These are phyloP conservation scores for Xylota segnis DNA, from an alignment of 2,888 invertebrate genomes.

Conservation along the genomic window DNA sequence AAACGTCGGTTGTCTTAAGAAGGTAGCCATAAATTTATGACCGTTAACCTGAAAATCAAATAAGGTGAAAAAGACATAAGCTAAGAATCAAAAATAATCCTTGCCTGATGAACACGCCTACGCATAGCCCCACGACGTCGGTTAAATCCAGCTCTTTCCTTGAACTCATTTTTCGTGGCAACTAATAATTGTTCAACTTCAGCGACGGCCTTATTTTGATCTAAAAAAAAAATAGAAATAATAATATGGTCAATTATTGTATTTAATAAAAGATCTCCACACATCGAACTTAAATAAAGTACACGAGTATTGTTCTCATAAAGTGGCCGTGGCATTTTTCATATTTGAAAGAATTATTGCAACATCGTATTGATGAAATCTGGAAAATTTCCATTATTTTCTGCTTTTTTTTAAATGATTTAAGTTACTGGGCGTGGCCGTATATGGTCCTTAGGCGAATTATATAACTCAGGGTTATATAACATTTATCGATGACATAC, in stretches of 20 bases:
- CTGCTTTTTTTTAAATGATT: too few species aligned
- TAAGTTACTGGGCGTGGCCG: too few species aligned
- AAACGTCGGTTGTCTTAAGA: constrained; percentile 99
- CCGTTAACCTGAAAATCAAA: constrained; percentile 89
- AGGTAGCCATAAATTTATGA: constrained; percentile 99
- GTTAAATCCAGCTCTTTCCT: constrained; percentile 97
- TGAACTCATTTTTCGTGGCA: constrained; percentile 93
- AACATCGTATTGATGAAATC: too few species aligned
- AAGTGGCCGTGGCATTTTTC: too few species aligned
- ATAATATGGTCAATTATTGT: background rate
- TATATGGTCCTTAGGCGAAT: too few species aligned
- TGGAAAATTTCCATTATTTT: too few species aligned
- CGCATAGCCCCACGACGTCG: constrained; percentile 99
- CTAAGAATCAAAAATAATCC: constrained; percentile 9
- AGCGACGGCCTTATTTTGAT: constrained; percentile 85
- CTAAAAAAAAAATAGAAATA: constrained; percentile 77
- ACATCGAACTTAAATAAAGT: too few species aligned
- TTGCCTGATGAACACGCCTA: constrained; percentile 96
- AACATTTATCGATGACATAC: too few species aligned
- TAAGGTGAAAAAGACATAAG: constrained; percentile 4
- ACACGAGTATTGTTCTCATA: too few species aligned
- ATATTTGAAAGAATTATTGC: too few species aligned
- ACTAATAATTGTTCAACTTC: constrained; percentile 84
- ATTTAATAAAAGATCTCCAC: too few species aligned
- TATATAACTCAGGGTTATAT: too few species aligned